Evolutionary conservation across 1,140 invertebrate species (phyloP).

Genomic region (Tetragonula clypearis): DNA sequence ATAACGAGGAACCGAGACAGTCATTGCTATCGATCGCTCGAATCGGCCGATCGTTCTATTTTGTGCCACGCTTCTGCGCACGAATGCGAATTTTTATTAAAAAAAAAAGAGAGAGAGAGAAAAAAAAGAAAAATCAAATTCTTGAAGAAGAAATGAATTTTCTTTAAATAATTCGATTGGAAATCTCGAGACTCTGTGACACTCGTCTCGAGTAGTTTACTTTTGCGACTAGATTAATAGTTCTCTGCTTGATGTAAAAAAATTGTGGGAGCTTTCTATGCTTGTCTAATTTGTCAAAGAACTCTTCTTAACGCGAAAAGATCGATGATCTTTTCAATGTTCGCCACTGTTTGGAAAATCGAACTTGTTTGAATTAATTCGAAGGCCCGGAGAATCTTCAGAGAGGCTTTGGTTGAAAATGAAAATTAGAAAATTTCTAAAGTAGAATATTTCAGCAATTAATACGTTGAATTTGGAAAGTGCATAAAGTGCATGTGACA

Average conservation of each 20-base stretch:
- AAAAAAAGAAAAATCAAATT: no score
- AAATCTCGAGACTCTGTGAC: not conserved
- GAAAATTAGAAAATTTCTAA: not conserved
- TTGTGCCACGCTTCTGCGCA: not conserved
- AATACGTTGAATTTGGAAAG: no score
- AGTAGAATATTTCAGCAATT: not conserved
- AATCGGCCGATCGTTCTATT: conserved; percentile 2
- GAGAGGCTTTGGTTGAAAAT: not conserved
- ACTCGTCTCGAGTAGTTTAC: not conserved
- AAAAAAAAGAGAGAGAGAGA: no score
- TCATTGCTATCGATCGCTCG: conserved; percentile 46
- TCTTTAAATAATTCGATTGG: not conserved
- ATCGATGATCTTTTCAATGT: no score
- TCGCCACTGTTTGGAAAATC: not conserved
- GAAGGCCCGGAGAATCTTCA: not conserved
- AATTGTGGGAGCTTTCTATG: not conserved
- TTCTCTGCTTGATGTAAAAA: not conserved
- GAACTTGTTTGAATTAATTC: not conserved
- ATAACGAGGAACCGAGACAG: conserved; percentile 35
- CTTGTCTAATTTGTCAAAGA: not conserved
- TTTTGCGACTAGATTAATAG: not conserved
- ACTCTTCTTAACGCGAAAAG: no score
- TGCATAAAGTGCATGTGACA: no score
- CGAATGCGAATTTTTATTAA: no score
- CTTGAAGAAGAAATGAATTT: no score